phyloP scores from a whole-genome alignment of 1,140 invertebrate species.

The Drosophila orosa region DNA sequence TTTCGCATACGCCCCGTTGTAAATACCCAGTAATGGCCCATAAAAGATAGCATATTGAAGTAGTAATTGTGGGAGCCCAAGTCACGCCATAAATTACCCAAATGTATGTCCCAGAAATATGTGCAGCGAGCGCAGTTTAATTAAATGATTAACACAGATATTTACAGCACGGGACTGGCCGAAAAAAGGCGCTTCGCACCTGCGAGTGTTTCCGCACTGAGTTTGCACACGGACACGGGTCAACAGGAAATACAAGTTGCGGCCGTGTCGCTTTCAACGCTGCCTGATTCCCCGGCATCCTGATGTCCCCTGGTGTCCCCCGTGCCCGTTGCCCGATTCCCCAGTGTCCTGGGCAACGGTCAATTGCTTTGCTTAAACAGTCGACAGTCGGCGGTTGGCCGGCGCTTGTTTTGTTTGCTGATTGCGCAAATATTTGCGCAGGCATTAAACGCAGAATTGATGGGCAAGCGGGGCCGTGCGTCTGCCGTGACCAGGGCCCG shows the following conservation, averaged over 20 bases:
- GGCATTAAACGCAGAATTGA: conserved; percentile 79
- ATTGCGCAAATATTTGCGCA: conserved; percentile 82
- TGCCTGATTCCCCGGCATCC: conserved; percentile 6
- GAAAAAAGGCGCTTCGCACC: conserved; percentile 39
- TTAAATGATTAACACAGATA: conserved; percentile 82
- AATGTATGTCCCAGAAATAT: conserved; percentile 51
- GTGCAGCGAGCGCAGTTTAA: conserved; percentile 60
- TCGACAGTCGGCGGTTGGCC: conserved; percentile 53
- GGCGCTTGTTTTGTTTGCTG: conserved; percentile 79
- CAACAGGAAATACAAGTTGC: conserved; percentile 64
- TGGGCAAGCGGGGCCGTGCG: conserved; percentile 40
- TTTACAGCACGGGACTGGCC: conserved; percentile 56
- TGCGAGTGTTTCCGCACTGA: conserved; percentile 47
- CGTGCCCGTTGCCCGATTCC: conserved; percentile 9
- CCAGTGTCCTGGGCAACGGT: conserved; percentile 63
- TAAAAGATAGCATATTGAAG: conserved; percentile 50
- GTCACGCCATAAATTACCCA: conserved; percentile 47
- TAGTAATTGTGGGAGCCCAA: conserved; percentile 47
- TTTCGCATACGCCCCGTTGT: conserved; percentile 39
- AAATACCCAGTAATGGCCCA: conserved; percentile 43
- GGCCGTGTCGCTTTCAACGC: conserved; percentile 48
- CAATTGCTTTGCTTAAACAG: conserved; percentile 79
- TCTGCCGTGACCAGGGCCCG: conserved; percentile 30
- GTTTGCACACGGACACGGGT: conserved; percentile 55
- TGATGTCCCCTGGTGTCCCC: conserved; percentile 7